phyloP scores from a whole-genome alignment of 2,113 vertebrate species.

The Mormyrus iriodes region DNA sequence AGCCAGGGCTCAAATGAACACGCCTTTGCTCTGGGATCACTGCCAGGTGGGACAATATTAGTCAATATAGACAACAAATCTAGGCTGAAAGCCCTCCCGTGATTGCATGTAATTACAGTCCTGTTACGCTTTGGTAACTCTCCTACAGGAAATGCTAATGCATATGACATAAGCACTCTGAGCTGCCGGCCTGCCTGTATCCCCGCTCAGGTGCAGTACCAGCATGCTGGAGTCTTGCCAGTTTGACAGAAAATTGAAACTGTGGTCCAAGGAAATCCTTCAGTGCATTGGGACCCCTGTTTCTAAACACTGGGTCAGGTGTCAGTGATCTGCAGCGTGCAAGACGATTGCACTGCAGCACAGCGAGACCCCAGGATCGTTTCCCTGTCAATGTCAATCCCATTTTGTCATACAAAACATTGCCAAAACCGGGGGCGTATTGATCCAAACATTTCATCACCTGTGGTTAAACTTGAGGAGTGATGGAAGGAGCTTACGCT shows the following conservation, averaged over 20 bases:
- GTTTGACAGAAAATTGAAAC: conserved; percentile 46
- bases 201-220: conserved; percentile 4
- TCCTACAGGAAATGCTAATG: neutral
- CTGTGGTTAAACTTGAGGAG: conserved; percentile 32
- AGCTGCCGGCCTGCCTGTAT: neutral
- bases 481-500: neutral
- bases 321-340: conserved; percentile 33
- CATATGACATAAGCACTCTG: neutral
- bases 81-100: neutral
- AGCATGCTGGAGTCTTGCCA: conserved; percentile 19
- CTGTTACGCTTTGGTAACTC: neutral
- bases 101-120: neutral
- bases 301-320: conserved; percentile 43
- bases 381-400: conserved; percentile 41
- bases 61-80: conserved; percentile 4
- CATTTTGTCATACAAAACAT: conserved; percentile 36
- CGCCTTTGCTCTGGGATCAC: neutral
- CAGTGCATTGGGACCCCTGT: conserved; percentile 37
- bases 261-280: conserved; percentile 35
- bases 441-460: conserved; percentile 28
- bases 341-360: neutral
- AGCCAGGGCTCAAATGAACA: neutral
- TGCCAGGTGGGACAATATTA: neutral
- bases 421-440: conserved; percentile 36
- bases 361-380: conserved; percentile 14